A percentile compares a stretch with the other conserved stretches of the same genome.
phyloP scores from a whole-genome alignment of 2,888 invertebrate genomes.

The Mythimna ferrago region DNA sequence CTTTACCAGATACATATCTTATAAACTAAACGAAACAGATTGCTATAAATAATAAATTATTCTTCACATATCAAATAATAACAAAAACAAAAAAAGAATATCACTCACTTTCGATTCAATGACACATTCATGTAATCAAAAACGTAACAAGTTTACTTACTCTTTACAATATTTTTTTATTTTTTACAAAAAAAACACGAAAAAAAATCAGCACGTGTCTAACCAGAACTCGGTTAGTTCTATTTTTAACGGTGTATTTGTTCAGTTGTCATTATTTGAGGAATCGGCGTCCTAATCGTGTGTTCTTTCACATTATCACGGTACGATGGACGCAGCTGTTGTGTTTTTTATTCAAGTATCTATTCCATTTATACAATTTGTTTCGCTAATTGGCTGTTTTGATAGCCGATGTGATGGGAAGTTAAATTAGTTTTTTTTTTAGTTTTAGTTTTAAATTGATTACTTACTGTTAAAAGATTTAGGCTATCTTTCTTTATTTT shows the following conservation, averaged over 20 bases:
- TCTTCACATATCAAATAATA: neutral
- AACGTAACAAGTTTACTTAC: neutral
- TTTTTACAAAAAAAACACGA: constrained; percentile 2
- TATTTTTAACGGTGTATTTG: constrained; percentile 76
- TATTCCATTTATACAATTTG: constrained; percentile 65
- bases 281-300: constrained; percentile 73
- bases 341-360: constrained; percentile 64
- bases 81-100: neutral
- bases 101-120: constrained; percentile 2
- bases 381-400: constrained; percentile 74
- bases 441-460: neutral
- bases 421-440: constrained; percentile 40
- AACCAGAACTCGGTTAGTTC: constrained; percentile 59
- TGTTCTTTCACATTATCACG: constrained; percentile 75
- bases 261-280: constrained; percentile 82
- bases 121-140: constrained; percentile 13
- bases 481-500: too few species aligned
- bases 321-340: constrained; percentile 79
- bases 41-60: neutral
- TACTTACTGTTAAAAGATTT: neutral
- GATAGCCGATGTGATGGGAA: constrained; percentile 51
- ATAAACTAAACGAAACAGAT: neutral
- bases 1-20: too few species aligned
- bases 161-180: constrained; percentile 1
- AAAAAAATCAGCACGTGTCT: constrained; percentile 63